Evolutionary conservation across 2,113 vertebrate genomes (phyloP).

Genomic region (Bufo bufo): DNA sequence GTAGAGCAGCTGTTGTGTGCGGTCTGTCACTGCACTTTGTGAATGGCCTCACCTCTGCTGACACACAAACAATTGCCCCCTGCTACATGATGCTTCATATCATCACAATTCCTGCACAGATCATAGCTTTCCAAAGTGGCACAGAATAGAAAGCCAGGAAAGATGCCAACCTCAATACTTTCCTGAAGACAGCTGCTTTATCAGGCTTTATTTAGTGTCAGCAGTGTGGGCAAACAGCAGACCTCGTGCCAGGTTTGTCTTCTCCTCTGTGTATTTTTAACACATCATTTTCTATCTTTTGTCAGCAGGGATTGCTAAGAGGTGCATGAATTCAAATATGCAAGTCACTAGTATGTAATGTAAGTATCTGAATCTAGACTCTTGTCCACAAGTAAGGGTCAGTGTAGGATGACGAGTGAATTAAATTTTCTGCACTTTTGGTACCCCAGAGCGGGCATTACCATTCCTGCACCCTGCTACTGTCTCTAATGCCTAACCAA

Average conservation of each 20-base stretch:
- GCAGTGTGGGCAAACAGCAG: not conserved
- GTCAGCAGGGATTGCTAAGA: not conserved
- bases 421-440: no score
- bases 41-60: slow-evolving; percentile 38
- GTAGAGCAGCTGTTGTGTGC: slow-evolving; percentile 15
- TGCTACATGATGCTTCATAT: slow-evolving; percentile 29
- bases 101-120: slow-evolving; percentile 41
- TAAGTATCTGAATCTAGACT: not conserved
- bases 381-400: not conserved
- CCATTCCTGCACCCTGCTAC: no score
- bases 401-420: no score
- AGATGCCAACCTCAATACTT: slow-evolving; percentile 27
- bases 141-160: slow-evolving; percentile 23
- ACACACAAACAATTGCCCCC: slow-evolving; percentile 1
- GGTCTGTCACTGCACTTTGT: slow-evolving; percentile 39
- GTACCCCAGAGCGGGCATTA: no score
- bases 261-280: slow-evolving; percentile 21
- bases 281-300: not conserved
- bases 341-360: not conserved
- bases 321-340: not conserved
- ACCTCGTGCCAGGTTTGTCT: not conserved
- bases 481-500: no score
- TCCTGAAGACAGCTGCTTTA: slow-evolving; percentile 15
- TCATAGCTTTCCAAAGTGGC: slow-evolving; percentile 35
- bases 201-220: slow-evolving; percentile 5